Base-by-base conservation (phyloP, 2,888 invertebrate species). In the Lathronympha strigana region DNA sequence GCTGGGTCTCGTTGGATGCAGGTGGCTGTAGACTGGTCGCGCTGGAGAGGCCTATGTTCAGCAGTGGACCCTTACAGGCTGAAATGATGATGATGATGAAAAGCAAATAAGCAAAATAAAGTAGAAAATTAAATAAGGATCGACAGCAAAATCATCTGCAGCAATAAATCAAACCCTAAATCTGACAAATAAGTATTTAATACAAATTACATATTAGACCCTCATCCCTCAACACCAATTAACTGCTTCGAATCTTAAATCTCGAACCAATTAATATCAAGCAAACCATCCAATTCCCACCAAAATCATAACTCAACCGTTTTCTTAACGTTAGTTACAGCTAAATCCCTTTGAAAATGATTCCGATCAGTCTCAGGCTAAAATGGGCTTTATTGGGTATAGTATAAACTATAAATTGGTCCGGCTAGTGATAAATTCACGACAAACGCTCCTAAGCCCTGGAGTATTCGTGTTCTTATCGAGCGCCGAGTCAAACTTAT, bases 261-360 rank as follows among this genome's bases (percentile, higher is more conserved):
- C 63, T 17, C 31, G 15, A 57, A 63, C 43, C 25, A 60, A 60
- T 51, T 36, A 45, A 43, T 28, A 55, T 21, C 11, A 33, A n/a
- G 23, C 47, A 31, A 28, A n/a, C 40, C 25, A 17, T 40, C 50
- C 31, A 51, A 50, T 43, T 19, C 17, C 8, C 40, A 43, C 43
- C 43, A 19, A 53, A 45, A 64, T 58, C 58, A 53, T 53, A 51
- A 64, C 64, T 51, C 43, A 60, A 36, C 19, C 45, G 51, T 45
- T 53, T 64, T 60, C 64, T 53, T 53, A 53, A 51, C 58, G 21
- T 60, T 53, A 64, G 51, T 64, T 58, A 58, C 50, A 63, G 49
- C 63, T 57, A 36, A 58, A 64, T 51, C 51, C 58, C 21, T 23
- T 13, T 33, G 36, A 51, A 66, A 57, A 25, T 43, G 40, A n/a